Base-by-base conservation (phyloP, 2,888 invertebrate species). In the Adela reaumurella region DNA sequence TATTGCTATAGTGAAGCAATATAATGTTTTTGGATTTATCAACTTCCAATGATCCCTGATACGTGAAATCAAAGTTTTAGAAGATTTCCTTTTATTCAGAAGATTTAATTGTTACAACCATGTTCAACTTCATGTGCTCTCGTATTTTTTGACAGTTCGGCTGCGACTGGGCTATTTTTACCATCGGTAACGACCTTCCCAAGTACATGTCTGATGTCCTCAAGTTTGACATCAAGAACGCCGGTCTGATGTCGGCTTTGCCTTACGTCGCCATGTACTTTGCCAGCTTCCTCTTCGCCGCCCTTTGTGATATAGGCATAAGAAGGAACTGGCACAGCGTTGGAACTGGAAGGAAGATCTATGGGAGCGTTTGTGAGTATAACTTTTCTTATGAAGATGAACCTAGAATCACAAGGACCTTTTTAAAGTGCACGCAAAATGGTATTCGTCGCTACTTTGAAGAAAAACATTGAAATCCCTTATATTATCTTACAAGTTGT, bases 91-190 rank as follows among this genome's bases (percentile, higher is more conserved):
- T 24, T 8, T 24, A 24, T 24, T 4, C 5, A 24, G 24, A 6
- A n/a, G 24, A 24, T 24, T 24, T 24, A 24, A 6, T 8, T 24
- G 24, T 24, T 24, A 24, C 24, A 8, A 24, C 24, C 5, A 24
- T 24, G 24, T 24, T 24, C 8, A 8, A n/a, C n/a, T n/a, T n/a
- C n/a, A n/a, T n/a, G 24, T 24, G 8, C 24, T 6, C 24, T 24
- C n/a, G n/a, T 24, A 24, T 24, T 24, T 24, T 18, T 49, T 57
- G 57, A 16, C 77, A 86, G 74, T 63, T 84, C 20, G 85, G 85
- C 1, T 86, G 87, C 62, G 85, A 86, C 56, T 87, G 85, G 82
- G 85, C 86, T 1, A 84, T 86, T 57, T 87, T 84, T 57, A 84
- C 85, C 2, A 83, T 88, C 81, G 83, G 86, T 17, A 85, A 86